Evolutionary conservation across 2,888 invertebrate species (phyloP).

Genomic region (Ectemnius lituratus): DNA sequence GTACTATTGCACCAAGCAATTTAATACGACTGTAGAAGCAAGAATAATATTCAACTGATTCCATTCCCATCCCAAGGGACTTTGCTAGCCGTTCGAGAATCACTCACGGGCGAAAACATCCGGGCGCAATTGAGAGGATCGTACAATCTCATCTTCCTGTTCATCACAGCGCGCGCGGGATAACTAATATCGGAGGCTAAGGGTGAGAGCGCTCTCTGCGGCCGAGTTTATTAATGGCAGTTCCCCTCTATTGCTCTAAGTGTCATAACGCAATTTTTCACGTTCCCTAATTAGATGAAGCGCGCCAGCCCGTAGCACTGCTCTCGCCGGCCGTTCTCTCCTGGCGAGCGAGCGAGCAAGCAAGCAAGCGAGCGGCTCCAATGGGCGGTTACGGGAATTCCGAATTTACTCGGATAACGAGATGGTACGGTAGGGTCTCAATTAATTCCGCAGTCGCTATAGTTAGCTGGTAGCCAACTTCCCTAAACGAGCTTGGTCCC

Average conservation of each 20-base stretch:
- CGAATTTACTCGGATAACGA: constrained; percentile 57
- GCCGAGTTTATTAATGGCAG: not conserved
- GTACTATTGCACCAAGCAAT: too few relatives aligned
- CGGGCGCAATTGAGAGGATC: too few relatives aligned
- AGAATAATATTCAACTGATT: too few relatives aligned
- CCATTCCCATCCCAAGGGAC: too few relatives aligned
- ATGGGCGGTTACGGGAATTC: constrained; percentile 47
- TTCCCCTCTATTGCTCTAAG: not conserved
- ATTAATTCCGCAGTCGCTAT: constrained; percentile 56
- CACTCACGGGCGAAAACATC: too few relatives aligned
- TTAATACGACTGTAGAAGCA: too few relatives aligned
- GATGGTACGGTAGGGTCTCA: constrained; percentile 54
- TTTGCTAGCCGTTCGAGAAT: too few relatives aligned
- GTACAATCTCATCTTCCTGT: too few relatives aligned
- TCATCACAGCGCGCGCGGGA: not conserved
- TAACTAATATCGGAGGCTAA: not conserved
- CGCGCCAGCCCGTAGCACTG: not conserved
- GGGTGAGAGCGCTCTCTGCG: not conserved
- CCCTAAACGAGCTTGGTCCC: constrained; percentile 54
- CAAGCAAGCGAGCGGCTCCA: constrained; percentile 16
- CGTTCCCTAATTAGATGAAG: constrained; percentile 24
- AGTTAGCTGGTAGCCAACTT: constrained; percentile 55
- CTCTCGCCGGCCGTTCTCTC: constrained; percentile 30
- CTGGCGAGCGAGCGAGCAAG: not conserved
- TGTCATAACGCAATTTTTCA: not conserved